Evolutionary conservation across 2,888 invertebrate species (phyloP).

Genomic region (Zhengitettix transpicula): DNA sequence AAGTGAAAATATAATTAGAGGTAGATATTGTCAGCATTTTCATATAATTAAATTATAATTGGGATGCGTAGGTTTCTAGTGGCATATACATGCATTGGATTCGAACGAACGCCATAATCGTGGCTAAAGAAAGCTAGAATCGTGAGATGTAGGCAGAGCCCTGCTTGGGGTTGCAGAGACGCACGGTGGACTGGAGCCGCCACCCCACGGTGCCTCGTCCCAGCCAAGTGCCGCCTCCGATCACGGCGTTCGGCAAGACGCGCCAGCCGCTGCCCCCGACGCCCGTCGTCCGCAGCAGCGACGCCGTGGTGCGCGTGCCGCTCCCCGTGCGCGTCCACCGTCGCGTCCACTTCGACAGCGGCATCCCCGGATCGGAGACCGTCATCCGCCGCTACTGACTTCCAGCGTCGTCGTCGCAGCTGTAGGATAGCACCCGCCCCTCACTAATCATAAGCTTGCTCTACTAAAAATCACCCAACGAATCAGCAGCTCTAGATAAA

Average conservation of each 20-base stretch:
- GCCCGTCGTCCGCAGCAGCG: conserved; percentile 25
- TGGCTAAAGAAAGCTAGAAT: no score
- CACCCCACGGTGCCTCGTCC: conserved; percentile 75
- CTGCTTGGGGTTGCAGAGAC: conserved; percentile 36
- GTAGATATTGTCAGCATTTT: no score
- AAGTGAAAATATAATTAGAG: no score
- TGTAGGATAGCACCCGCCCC: not conserved
- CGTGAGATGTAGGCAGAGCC: no score
- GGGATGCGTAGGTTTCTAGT: no score
- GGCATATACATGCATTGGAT: no score
- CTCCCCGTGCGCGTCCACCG: not conserved
- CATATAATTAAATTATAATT: no score
- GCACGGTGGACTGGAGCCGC: conserved; percentile 72
- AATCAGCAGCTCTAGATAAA: no score
- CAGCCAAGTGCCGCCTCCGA: conserved; percentile 66
- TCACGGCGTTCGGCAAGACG: conserved; percentile 58
- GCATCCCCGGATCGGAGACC: not conserved
- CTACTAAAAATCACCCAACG: no score
- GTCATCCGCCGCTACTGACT: not conserved
- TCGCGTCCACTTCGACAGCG: not conserved
- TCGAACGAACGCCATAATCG: no score
- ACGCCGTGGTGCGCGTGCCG: not conserved
- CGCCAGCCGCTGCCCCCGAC: conserved; percentile 24
- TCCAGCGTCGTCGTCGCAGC: not conserved
- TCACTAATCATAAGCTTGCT: no score